A percentile compares a stretch with the other conserved stretches of the same genome.
These are phyloP conservation scores for Catocala nupta DNA, from an alignment of 2,888 invertebrate genomes.

Conservation along the genomic window DNA sequence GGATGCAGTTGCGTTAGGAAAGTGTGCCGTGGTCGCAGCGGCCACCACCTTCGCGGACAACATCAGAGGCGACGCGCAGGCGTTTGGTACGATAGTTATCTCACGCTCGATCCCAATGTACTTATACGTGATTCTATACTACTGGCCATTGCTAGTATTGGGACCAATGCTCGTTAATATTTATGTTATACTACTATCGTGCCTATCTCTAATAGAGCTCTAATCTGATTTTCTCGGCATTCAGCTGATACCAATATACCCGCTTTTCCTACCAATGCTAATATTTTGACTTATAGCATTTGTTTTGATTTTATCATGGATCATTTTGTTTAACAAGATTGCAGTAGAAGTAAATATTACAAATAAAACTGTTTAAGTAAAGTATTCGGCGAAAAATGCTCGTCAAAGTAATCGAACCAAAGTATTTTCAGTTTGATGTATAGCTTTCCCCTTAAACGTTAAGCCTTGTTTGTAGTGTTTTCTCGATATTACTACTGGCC, in stretches of 20 bases:
- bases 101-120: conserved; percentile 63
- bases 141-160: conserved; percentile 30
- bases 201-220: conserved; percentile 31
- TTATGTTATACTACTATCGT: conserved; percentile 49
- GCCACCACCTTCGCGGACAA: conserved; percentile 61
- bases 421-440: no score
- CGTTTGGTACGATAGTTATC: conserved; percentile 65
- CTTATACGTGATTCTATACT: conserved; percentile 56
- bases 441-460: no score
- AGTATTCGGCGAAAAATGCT: no score
- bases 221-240: conserved; percentile 24
- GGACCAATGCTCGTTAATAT: conserved; percentile 49
- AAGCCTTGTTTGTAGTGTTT: no score
- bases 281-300: no score
- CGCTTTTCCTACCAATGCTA: no score
- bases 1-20: conserved; percentile 78
- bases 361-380: no score
- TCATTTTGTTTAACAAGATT: no score
- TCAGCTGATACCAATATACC: not conserved
- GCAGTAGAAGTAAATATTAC: no score
- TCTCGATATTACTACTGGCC: not conserved
- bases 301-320: no score
- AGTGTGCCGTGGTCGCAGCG: conserved; percentile 74
- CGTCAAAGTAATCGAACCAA: no score
- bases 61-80: conserved; percentile 59